phyloP scores from a whole-genome alignment of 2,797 vertebrate species.

The Propithecus deckenii region DNA sequence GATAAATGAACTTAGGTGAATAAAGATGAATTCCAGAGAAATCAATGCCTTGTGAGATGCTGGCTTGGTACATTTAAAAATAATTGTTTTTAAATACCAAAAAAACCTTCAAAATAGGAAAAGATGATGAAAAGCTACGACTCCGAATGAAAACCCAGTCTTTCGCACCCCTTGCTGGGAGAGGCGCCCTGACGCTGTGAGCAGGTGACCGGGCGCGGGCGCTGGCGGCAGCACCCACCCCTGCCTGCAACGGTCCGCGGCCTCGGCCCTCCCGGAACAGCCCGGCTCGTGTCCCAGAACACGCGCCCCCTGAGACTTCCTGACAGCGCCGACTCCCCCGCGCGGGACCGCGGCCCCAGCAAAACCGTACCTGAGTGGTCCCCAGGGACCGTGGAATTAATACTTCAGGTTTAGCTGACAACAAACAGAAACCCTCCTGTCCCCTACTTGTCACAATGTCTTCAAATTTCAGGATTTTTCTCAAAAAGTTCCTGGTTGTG shows the following conservation, averaged over 20 bases:
- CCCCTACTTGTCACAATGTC: neutral
- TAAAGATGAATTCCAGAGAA: neutral
- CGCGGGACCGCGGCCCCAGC: neutral
- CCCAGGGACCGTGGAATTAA: neutral
- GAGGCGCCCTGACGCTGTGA: neutral
- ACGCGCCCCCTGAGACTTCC: neutral
- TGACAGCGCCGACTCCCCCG: fast-evolving
- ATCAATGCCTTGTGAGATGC: neutral
- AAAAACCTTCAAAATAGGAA: neutral
- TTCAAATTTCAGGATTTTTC: neutral
- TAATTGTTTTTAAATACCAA: neutral
- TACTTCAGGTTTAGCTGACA: neutral
- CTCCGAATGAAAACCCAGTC: neutral
- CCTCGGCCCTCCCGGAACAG: neutral
- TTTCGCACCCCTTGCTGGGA: neutral
- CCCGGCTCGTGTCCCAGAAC: neutral
- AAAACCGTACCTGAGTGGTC: neutral
- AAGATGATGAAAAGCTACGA: neutral
- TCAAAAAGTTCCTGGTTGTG: neutral
- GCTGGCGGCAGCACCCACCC: too few species aligned
- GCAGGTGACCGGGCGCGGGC: neutral
- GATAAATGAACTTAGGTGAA: fast-evolving
- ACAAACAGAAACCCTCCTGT: neutral
- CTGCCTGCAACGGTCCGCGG: too few species aligned
- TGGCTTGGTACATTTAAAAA: neutral